Percentiles rank a stretch among this genome's conserved stretches.
Evolutionary conservation across 2,888 invertebrate species (phyloP).

Genomic region (Lepetodrilus schrolli): DNA sequence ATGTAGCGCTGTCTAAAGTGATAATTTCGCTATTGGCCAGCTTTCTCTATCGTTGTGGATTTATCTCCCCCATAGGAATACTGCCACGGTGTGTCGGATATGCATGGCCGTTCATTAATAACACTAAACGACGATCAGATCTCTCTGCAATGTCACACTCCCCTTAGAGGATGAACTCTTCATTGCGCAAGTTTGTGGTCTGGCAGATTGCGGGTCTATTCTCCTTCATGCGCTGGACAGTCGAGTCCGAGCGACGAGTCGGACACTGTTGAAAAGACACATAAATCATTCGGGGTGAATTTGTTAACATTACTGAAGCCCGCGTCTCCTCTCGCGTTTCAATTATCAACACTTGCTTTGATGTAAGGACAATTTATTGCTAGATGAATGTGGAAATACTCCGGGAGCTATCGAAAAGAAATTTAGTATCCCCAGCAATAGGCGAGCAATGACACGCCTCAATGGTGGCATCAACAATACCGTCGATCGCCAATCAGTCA

Average conservation of each 20-base stretch:
- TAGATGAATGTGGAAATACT: background rate
- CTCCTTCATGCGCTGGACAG: background rate
- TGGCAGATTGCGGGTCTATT: background rate
- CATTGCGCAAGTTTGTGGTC: background rate
- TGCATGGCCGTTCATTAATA: background rate
- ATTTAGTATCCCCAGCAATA: background rate
- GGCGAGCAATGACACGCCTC: background rate
- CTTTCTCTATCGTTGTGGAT: background rate
- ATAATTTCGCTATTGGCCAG: background rate
- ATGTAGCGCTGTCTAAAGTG: background rate
- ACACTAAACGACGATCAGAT: background rate
- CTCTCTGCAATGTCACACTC: background rate
- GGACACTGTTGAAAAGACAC: background rate
- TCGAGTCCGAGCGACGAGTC: background rate
- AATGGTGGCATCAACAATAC: background rate
- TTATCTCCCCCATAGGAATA: too few species aligned
- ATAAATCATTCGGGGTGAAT: slow-evolving; percentile 6
- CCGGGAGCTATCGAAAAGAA: slow-evolving; percentile 16
- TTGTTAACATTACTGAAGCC: slow-evolving; percentile 8
- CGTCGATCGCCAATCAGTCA: slow-evolving; percentile 19
- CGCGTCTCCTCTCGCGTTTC: background rate
- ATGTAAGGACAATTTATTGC: slow-evolving; percentile 15
- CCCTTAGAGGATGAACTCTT: background rate
- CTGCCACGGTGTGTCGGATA: too few species aligned
- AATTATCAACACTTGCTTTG: slow-evolving; percentile 22